Evolutionary conservation across 2,888 invertebrate species (phyloP).

Genomic region (Caenorhabditis sulstoni): DNA sequence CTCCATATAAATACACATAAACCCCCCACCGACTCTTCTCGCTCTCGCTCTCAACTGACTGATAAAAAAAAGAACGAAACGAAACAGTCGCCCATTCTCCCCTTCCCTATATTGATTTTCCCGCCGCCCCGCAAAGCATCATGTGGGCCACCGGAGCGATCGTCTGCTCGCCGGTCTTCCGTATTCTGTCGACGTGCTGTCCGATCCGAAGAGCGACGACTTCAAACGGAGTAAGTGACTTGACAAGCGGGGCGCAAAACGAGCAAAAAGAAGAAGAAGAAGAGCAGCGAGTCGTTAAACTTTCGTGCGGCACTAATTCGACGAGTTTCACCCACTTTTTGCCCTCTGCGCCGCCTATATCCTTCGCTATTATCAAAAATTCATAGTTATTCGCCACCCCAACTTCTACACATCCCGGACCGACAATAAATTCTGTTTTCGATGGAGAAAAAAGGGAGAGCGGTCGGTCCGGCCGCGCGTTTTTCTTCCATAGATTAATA

Average conservation of each 20-base stretch:
- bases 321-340: slow-evolving; percentile 4
- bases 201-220: slow-evolving; percentile 60
- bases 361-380: too few relatives aligned
- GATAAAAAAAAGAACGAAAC: slow-evolving; percentile 25
- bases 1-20: background rate
- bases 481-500: background rate
- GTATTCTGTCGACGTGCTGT: slow-evolving; percentile 70
- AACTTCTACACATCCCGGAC: too few relatives aligned
- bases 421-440: too few relatives aligned
- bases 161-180: slow-evolving; percentile 71
- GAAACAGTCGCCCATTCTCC: background rate
- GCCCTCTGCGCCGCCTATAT: slow-evolving; percentile 10
- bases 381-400: slow-evolving; percentile 27
- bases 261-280: too few relatives aligned
- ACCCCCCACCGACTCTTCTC: slow-evolving; percentile 1
- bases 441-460: too few relatives aligned
- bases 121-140: background rate
- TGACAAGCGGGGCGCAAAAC: too few relatives aligned
- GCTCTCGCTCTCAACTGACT: background rate
- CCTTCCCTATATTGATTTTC: slow-evolving; percentile 15
- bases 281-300: slow-evolving; percentile 23
- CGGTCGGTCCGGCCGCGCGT: too few relatives aligned
- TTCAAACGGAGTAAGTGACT: slow-evolving; percentile 47
- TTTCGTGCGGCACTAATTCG: background rate
- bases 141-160: slow-evolving; percentile 73